Percentiles rank a stretch among this genome's conserved stretches.
Conservation (phyloP, 2,113 vertebrate genomes). For the Tricholaema leucomelas region DNA sequence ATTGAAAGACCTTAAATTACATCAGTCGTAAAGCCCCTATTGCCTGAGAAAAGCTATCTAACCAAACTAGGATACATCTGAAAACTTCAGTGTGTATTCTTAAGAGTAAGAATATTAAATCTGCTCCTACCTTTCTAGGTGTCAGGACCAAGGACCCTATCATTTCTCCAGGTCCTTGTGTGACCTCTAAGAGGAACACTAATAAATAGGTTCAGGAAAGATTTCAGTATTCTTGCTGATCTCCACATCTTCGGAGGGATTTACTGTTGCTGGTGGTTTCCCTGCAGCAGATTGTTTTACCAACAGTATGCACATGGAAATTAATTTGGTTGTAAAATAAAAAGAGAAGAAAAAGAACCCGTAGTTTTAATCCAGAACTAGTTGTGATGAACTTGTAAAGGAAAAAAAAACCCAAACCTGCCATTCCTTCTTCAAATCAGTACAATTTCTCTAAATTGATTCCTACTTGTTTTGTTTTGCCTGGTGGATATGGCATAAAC, state of each 20-base stretch:
- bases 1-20: background rate
- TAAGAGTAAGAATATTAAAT: background rate
- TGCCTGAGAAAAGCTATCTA: background rate
- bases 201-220: background rate
- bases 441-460: background rate
- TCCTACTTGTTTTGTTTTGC: background rate
- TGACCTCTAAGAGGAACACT: background rate
- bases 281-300: background rate
- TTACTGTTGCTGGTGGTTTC: background rate
- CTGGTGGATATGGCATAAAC: background rate
- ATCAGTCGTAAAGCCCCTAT: background rate
- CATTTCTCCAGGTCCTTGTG: background rate
- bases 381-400: background rate
- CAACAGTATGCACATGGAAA: background rate
- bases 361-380: background rate
- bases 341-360: background rate
- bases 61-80: background rate
- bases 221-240: background rate
- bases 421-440: background rate
- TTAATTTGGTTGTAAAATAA: background rate
- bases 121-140: background rate
- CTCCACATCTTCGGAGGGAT: background rate
- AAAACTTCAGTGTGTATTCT: background rate
- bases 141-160: background rate
- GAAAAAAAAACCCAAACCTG: fast-evolving